Conservation (phyloP, 2,888 invertebrate species). For the Papilio elwesi region DNA sequence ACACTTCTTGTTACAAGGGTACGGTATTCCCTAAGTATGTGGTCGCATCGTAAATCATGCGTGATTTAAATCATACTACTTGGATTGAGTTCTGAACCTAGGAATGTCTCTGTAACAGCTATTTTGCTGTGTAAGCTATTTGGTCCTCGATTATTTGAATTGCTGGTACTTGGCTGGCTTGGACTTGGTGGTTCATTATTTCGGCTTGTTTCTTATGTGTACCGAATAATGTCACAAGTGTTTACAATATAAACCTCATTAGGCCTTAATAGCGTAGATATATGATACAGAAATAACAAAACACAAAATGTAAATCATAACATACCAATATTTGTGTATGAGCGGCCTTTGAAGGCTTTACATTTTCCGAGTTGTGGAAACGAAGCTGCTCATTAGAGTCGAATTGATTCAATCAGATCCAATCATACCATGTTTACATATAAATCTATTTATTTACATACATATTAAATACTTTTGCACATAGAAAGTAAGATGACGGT, state of each 20-base stretch:
- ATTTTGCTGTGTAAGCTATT: too few species aligned
- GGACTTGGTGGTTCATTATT: too few species aligned
- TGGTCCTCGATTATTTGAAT: too few species aligned
- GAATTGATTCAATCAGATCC: constrained; percentile 14
- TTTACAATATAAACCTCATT: neutral
- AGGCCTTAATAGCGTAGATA: neutral
- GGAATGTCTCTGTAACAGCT: too few species aligned
- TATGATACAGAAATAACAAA: neutral
- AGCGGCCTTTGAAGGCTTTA: constrained; percentile 12
- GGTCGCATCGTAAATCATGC: too few species aligned
- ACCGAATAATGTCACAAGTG: neutral
- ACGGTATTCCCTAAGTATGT: too few species aligned
- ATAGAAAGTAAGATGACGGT: too few species aligned
- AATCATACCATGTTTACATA: neutral
- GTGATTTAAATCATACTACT: too few species aligned
- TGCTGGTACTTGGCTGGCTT: too few species aligned
- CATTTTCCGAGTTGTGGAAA: constrained; percentile 16
- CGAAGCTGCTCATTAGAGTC: constrained; percentile 19
- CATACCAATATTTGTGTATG: neutral
- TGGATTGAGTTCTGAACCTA: too few species aligned
- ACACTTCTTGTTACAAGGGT: too few species aligned
- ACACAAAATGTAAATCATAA: constrained; percentile 6
- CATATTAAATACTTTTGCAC: too few species aligned
- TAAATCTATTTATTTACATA: neutral
- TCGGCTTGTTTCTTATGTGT: neutral